phyloP scores from a whole-genome alignment of 2,797 vertebrate species.

The Notamacropus eugenii region DNA sequence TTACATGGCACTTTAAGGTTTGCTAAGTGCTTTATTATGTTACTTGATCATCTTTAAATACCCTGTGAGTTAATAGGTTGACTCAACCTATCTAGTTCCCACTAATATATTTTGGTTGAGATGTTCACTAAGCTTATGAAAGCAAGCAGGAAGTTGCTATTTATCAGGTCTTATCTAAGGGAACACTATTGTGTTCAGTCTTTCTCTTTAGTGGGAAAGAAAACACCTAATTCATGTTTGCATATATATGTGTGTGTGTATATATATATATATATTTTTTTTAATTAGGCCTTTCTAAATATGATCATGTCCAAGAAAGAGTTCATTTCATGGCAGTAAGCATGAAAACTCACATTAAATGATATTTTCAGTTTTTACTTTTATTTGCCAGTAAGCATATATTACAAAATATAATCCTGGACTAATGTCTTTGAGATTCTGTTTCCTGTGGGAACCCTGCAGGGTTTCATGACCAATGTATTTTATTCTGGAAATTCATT shows the following conservation, averaged over 20 bases:
- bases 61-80: not conserved
- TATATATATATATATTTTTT: too few relatives aligned
- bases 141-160: not conserved
- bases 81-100: not conserved
- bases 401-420: conserved; percentile 51
- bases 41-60: not conserved
- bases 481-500: conserved; percentile 51
- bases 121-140: not conserved
- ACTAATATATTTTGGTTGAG: not conserved
- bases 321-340: not conserved
- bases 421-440: conserved; percentile 68
- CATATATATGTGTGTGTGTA: too few relatives aligned
- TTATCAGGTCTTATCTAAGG: not conserved
- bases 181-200: not conserved
- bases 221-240: not conserved
- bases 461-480: conserved; percentile 65
- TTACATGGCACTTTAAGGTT: not conserved
- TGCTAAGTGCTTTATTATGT: not conserved
- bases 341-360: not conserved
- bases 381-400: conserved; percentile 17
- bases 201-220: not conserved
- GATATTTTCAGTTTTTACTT: conserved; percentile 61
- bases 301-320: not conserved
- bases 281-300: not conserved
- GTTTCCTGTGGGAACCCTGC: conserved; percentile 60